Evolutionary conservation across 2,113 vertebrate genomes (phyloP), one percentile per base, ranked within the genome.

Genomic region (Carassius carassius): DNA sequence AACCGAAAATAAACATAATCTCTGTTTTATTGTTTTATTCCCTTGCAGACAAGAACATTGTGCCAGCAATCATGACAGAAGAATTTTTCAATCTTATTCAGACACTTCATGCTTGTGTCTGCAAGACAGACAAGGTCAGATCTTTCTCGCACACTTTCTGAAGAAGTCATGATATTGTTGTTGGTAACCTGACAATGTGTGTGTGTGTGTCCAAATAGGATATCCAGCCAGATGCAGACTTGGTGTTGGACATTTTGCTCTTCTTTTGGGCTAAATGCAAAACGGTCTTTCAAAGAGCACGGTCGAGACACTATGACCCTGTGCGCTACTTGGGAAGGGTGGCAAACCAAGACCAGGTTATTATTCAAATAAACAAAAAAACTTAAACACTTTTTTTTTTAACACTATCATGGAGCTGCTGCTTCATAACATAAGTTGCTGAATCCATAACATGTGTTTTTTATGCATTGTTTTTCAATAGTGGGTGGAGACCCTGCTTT

Each of bases 231-330:
- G 95, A 97, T 82, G 88, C 84, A 63, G 96, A 97, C 87, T 94
- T 98, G 10, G 89, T 96, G 86, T 79, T 94, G 91, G 95, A 95
- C 87, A 84, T 94, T 41, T 82, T 96, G 78, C 89, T 93, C 84
- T 95, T 96, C 89, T 89, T 98, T 35, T 99, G 98, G 98, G 90
- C 92, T 82, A 96, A 94, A 75, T 94, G 96, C 86, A 96, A 96
- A 90, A 14, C 3, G 0, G 93, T 92, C 82, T 89, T 97, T 86
- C 93, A 94, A 82, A 90, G 12, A 84, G 89, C 93, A 81, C 92
- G 89, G 56, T 75, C 65, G 9, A 88, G 88, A 83, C 92, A 89
- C 85, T 89, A 35, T 80, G 91, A 94, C 62, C 93, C 85, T 44
- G 72, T 88, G 74, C 92, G 93, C 60, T 90, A 91, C 49, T 81